phyloP scores from a whole-genome alignment of 92 coral and sea anemone genomes.

The Chrysogorgia sp. region DNA sequence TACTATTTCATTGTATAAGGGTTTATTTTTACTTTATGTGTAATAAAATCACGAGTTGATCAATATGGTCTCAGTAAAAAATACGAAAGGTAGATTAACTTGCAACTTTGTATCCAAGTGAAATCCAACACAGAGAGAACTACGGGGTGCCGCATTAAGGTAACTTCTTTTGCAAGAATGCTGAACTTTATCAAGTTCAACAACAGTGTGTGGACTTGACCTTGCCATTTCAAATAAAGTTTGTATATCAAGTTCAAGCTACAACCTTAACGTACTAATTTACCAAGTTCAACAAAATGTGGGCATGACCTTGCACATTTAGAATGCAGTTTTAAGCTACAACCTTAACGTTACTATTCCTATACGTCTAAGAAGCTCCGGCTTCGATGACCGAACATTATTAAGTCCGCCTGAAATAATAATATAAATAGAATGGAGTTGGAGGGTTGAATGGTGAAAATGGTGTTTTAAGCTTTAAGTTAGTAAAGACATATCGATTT shows the following conservation, averaged over 20 bases:
- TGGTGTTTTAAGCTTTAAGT: no score
- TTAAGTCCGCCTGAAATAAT: no score
- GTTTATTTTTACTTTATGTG: not conserved
- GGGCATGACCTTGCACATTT: no score
- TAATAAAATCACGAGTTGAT: not conserved
- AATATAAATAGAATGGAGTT: no score
- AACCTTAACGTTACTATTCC: not conserved
- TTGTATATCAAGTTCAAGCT: not conserved
- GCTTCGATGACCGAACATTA: not conserved
- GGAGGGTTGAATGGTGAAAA: no score
- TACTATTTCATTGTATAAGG: not conserved
- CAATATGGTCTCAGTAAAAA: no score
- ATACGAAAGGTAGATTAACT: not conserved
- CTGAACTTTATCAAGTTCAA: slow-evolving; percentile 1
- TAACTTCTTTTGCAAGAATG: not conserved
- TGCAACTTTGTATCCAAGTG: slow-evolving; percentile 38
- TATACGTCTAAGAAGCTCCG: no score
- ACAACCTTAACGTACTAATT: not conserved
- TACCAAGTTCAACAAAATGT: no score
- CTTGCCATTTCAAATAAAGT: not conserved
- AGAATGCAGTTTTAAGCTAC: no score
- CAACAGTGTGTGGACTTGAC: slow-evolving; percentile 6
- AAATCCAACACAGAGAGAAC: not conserved
- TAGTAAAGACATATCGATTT: no score
- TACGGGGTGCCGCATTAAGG: not conserved